Evolutionary conservation across 2,888 invertebrate genomes (phyloP).

Genomic region (Lycia hirtaria): DNA sequence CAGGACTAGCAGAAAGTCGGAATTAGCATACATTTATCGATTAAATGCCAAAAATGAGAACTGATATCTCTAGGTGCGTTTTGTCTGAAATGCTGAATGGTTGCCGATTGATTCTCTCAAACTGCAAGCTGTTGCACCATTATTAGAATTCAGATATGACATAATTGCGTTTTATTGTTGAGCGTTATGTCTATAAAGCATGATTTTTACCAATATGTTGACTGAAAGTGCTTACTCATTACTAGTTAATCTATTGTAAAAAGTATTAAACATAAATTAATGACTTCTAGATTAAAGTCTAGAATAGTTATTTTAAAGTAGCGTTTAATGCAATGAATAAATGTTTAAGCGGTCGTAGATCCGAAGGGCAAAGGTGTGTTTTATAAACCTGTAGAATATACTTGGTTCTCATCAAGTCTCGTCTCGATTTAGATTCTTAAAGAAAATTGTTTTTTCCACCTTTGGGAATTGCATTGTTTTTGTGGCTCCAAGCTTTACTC

Average conservation of each 20-base stretch:
- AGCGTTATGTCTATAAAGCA: not conserved
- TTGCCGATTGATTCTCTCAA: no score
- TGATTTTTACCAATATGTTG: not conserved
- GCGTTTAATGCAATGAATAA: not conserved
- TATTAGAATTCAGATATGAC: no score
- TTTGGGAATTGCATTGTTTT: not conserved
- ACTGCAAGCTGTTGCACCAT: no score
- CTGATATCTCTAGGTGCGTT: no score
- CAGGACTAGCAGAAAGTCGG: no score
- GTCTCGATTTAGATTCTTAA: not conserved
- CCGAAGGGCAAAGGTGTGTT: constrained; percentile 11
- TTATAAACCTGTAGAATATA: constrained; percentile 7
- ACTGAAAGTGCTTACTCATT: not conserved
- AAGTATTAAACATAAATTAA: no score
- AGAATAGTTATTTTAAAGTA: constrained; percentile 11
- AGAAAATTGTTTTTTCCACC: constrained; percentile 4
- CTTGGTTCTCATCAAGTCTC: not conserved
- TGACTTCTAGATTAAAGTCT: not conserved
- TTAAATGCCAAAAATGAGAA: no score
- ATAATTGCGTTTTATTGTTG: not conserved
- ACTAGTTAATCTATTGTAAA: no score
- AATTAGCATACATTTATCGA: no score
- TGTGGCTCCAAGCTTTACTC: not conserved
- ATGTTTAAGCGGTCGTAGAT: constrained; percentile 2
- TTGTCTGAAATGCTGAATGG: no score